Evolutionary conservation across 2,797 vertebrate species (phyloP), one percentile per base, ranked within the genome.

Genomic region (Anabas testudineus): DNA sequence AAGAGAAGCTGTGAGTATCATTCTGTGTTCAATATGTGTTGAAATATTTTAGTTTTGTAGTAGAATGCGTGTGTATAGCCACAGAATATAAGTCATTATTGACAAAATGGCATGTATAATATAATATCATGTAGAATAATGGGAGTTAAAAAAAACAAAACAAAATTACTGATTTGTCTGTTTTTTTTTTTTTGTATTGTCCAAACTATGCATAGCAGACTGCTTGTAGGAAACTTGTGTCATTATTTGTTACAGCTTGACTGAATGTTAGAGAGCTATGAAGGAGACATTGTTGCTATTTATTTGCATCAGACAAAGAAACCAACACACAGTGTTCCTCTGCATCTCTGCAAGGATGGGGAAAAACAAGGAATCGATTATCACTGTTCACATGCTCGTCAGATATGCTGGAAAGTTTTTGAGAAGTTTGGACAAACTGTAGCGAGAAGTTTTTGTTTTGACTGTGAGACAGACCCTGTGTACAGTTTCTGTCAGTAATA

Each of bases 1-100:
- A 75, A 79, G 77, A 81, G 41, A 82, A 88, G 62, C 80, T 79
- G 94, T 95, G 88, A 94, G 94, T 95, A 94, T 90, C 57, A 36
- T 65, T 77, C 71, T 81, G 51, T 76, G n/a, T 62, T 82, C n/a
- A 18, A 46, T 71, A 71, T 76, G 36, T 67, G 10, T 30, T 64
- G 51, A 53, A 19, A 24, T 60, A 10, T 69, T 69, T 53, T 64
- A 9, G 8, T 74, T 45, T 41, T 51, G 10, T 43, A 16, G n/a
- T 26, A 36, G 58, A 58, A n/a, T 64, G n/a, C 46, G 5, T 43
- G 3, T 57, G 1, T 30, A 3, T 12, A 58, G 36, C 34, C 39
- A 59, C 13, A 24, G 12, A 43, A 32, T 18, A n/a, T 9, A 34
- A 7, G 24, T 48, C 53, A 13, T 51, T 47, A 15, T 42, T 51